Evolutionary conservation across 2,113 vertebrate species (phyloP), one percentile per base, ranked within the genome.

Genomic region (Buteo buteo): DNA sequence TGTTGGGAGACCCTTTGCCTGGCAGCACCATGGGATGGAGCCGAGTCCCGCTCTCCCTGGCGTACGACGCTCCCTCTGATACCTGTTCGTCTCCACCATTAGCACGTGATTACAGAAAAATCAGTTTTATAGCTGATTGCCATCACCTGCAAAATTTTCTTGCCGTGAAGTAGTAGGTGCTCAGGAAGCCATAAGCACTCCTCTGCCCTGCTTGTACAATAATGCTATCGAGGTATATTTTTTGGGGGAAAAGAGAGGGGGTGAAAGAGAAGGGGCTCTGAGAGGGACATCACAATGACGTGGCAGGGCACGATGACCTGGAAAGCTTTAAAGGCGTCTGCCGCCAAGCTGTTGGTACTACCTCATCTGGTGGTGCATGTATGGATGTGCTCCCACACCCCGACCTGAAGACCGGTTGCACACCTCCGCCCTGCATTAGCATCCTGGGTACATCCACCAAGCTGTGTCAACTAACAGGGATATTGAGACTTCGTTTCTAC

Each of bases 221-320:
- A 29, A 15, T n/a, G 42, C 54, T 72, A 10, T 21, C 1, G 1
- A 61, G 45, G 38, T 25, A 2, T 54, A 18, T 36, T 71, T 71
- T 45, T 11, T 1, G 0, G 1, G 44, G 15, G 31, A 76, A 81
- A 34, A 45, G 9, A 61, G 29, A 40, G 3, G 5, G 5, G 2
- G 20, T 2, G 7, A 42, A 73, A 72, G 54, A 44, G 57, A 50
- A 81, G 34, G 11, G 8, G 12, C 65, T 78, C n/a, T 55, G 45
- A 54, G 22, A 49, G 26, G n/a, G 45, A 18, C 59, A 18, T 28
- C 3, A 12, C 82, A 44, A 13, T 36, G 40, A 11, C 6, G 9
- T 13, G 28, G 57, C 62, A 91, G 24, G 38, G 36, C 49, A 28
- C 2, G 14, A 19, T 24, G 78, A 45, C 36, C 25, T 79, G 42